Percentiles rank a stretch among this genome's conserved stretches.
These are phyloP conservation scores for Drosophila cyrtoloma DNA, from an alignment of 2,888 invertebrate genomes.

Conservation along the genomic window DNA sequence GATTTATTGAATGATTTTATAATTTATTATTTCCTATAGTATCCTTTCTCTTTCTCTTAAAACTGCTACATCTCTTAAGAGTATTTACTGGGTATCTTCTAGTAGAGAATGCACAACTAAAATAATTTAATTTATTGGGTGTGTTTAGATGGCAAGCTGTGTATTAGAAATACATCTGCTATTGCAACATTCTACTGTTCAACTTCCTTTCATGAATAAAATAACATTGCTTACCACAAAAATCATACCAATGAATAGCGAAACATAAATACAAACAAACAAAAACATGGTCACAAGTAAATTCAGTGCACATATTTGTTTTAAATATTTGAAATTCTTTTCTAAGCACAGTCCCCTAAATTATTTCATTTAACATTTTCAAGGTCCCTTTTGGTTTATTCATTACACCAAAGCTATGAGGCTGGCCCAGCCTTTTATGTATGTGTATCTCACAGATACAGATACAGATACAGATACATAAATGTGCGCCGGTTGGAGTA, in stretches of 20 bases:
- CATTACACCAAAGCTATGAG: conserved; percentile 46
- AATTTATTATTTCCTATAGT: not conserved
- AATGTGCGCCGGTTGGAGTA: not conserved
- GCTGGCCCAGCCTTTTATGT: conserved; percentile 22
- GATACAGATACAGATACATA: conserved; percentile 1
- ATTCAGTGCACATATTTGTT: conserved; percentile 38
- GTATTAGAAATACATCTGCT: conserved; percentile 3
- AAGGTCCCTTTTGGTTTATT: conserved; percentile 54
- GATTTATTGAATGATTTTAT: not conserved
- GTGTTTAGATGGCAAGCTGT: not conserved
- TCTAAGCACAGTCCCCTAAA: conserved; percentile 32
- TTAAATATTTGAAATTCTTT: conserved; percentile 54
- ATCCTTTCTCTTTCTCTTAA: not conserved
- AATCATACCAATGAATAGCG: conserved; percentile 23
- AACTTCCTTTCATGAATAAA: conserved; percentile 22
- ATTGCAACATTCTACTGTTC: conserved; percentile 7
- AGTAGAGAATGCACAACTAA: not conserved
- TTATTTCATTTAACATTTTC: conserved; percentile 52
- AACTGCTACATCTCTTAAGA: not conserved
- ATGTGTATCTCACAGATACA: conserved; percentile 1
- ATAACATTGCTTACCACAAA: conserved; percentile 35
- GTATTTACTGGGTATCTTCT: not conserved
- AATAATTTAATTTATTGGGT: not conserved
- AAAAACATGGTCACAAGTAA: conserved; percentile 37
- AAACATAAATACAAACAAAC: conserved; percentile 28